Evolutionary conservation across 2,888 invertebrate genomes (phyloP), one percentile per base, ranked within the genome.

Genomic region (Sturmia bella): DNA sequence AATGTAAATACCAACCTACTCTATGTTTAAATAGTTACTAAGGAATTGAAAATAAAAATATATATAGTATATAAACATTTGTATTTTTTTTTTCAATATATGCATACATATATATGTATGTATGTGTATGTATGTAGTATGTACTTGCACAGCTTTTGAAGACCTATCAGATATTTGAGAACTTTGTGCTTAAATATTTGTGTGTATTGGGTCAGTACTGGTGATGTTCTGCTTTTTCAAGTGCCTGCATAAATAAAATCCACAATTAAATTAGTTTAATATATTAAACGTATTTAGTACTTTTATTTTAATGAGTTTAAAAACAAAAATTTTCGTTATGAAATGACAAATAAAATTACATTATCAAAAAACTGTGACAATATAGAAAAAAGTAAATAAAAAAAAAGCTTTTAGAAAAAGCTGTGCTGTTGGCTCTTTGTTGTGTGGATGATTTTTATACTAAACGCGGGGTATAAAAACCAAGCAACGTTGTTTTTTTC

Each of bases 401-500:
- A 32, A 32, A 32, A 77, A 77, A 77, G 77, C 77, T 77, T n/a
- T 70, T 19, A 27, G 32, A 32, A 63, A 77, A 77, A 77, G 72
- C 72, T 79, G 17, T 59, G 52, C 41, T 75, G 37, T 54, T 59
- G 59, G 17, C 72, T 57, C 52, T 78, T 78, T 73, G 39, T 66
- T 64, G 54, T 61, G 17, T 21, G 56, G n/a, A 21, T 50, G 39
- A 27, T 74, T 68, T 73, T 19, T 66, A 73, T 79, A 79, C 72
- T 79, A 79, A 72, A 72, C 59, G 77, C 52, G n/a, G 72, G 54
- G 76, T 82, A 82, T 82, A 82, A 82, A 82, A 78, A 78, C 70
- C 68, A 59, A 61, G 70, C 48, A 74, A 45, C 45, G 19, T 19
- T 61, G 48, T 70, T 72, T 69, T 68, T 61, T 70, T 78, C n/a